Percentiles rank a stretch among this genome's conserved stretches.
Conservation (phyloP, 2,797 vertebrate genomes). For the Nyctibius grandis region DNA sequence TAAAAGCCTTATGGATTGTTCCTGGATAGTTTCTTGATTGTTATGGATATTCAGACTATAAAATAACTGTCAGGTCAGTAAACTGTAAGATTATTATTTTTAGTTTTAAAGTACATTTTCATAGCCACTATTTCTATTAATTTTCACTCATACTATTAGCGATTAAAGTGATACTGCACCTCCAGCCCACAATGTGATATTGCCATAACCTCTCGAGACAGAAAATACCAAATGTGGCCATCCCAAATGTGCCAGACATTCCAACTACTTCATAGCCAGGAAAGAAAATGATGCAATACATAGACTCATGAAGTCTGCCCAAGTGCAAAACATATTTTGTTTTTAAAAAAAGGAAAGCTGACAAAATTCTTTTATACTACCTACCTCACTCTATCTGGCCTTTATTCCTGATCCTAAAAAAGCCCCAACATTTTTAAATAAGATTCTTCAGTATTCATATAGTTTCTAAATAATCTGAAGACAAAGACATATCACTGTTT, state of each 20-base stretch:
- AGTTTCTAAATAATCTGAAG: neutral
- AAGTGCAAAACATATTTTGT: neutral
- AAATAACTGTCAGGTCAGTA: neutral
- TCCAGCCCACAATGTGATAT: neutral
- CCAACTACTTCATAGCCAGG: neutral
- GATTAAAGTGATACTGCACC: neutral
- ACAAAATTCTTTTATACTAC: neutral
- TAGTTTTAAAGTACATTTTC: neutral
- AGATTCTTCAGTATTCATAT: neutral
- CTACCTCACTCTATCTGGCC: neutral
- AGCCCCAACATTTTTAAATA: fast-evolving
- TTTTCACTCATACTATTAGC: neutral
- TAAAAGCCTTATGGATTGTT: neutral
- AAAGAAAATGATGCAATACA: neutral
- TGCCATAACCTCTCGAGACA: neutral
- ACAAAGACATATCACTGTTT: neutral
- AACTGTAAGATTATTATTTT: neutral
- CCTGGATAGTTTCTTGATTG: neutral
- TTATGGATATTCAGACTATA: neutral
- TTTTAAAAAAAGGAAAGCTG: neutral
- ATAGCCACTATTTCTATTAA: neutral
- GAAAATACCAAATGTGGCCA: neutral
- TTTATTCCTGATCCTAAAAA: neutral
- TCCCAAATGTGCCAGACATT: neutral
- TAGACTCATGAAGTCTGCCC: neutral